These are phyloP conservation scores for Aleiodes sp. DNA, from an alignment of 1,140 invertebrate species.

Conservation along the genomic window DNA sequence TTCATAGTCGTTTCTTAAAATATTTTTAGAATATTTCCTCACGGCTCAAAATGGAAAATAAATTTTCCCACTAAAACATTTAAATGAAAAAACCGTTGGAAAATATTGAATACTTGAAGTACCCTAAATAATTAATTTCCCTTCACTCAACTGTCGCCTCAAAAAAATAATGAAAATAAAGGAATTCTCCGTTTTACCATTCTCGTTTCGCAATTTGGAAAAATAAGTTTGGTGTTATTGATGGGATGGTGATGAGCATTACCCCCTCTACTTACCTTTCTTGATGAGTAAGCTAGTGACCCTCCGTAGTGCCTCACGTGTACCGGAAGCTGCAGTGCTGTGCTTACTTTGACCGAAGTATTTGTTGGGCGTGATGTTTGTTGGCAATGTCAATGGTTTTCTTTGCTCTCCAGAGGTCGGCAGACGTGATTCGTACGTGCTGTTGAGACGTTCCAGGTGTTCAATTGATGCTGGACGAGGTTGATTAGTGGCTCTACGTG, in stretches of 20 bases:
- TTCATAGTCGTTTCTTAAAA: too few relatives aligned
- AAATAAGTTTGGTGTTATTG: not conserved
- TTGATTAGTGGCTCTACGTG: constrained; percentile 62
- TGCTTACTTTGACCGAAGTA: constrained; percentile 81
- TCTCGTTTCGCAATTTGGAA: not conserved
- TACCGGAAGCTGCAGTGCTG: constrained; percentile 70
- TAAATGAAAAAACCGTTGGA: too few relatives aligned
- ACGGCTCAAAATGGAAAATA: too few relatives aligned
- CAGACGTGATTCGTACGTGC: constrained; percentile 64
- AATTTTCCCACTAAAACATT: too few relatives aligned
- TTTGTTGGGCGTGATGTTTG: constrained; percentile 82
- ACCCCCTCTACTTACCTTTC: constrained; percentile 74
- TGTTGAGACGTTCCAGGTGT: constrained; percentile 77
- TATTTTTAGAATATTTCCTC: too few relatives aligned
- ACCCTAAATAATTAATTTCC: not conserved
- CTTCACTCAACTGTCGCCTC: not conserved
- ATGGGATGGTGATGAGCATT: constrained; percentile 32
- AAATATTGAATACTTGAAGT: too few relatives aligned
- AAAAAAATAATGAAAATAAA: not conserved
- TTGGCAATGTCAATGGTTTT: constrained; percentile 83
- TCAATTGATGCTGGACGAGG: constrained; percentile 82
- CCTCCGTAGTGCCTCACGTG: constrained; percentile 82
- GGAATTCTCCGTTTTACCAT: not conserved
- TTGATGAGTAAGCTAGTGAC: constrained; percentile 88
- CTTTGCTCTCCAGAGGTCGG: constrained; percentile 67